phyloP scores from a whole-genome alignment of 1,140 invertebrate genomes.

The Rhagoletis zephyria region DNA sequence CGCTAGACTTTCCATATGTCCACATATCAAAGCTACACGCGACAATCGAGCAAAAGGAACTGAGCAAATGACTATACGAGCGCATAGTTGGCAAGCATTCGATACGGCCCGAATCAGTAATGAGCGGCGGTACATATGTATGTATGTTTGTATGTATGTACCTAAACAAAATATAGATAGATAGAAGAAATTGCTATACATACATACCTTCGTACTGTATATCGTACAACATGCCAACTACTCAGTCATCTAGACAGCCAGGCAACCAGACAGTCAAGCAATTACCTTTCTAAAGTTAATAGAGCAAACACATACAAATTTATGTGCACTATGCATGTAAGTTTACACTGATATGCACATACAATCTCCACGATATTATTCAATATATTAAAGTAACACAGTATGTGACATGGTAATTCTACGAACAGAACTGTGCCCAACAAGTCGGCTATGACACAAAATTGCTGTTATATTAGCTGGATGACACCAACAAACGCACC shows the following conservation, averaged over 20 bases:
- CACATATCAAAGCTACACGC: conserved; percentile 35
- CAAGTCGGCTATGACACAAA: background rate
- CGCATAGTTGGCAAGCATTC: conserved; percentile 10
- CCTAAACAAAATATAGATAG: no score
- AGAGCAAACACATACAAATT: background rate
- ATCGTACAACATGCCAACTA: background rate
- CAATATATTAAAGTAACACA: conserved; percentile 27
- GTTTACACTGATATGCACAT: background rate
- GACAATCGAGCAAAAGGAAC: conserved; percentile 45
- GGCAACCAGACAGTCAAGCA: conserved; percentile 8
- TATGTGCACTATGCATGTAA: background rate
- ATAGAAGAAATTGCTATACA: background rate
- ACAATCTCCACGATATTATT: background rate
- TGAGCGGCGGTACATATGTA: background rate
- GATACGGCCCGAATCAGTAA: background rate
- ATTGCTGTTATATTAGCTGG: background rate
- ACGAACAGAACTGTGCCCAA: background rate
- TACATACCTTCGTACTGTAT: background rate
- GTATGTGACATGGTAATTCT: conserved; percentile 10
- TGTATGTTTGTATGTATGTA: no score
- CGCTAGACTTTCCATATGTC: conserved; percentile 21
- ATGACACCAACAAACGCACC: background rate
- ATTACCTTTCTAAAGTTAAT: conserved; percentile 16
- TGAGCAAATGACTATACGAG: conserved; percentile 7
- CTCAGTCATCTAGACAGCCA: background rate